Percentiles rank a stretch among this genome's conserved stretches.
Conservation (phyloP, 2,888 invertebrate genomes). For the Tortrix viridana region DNA sequence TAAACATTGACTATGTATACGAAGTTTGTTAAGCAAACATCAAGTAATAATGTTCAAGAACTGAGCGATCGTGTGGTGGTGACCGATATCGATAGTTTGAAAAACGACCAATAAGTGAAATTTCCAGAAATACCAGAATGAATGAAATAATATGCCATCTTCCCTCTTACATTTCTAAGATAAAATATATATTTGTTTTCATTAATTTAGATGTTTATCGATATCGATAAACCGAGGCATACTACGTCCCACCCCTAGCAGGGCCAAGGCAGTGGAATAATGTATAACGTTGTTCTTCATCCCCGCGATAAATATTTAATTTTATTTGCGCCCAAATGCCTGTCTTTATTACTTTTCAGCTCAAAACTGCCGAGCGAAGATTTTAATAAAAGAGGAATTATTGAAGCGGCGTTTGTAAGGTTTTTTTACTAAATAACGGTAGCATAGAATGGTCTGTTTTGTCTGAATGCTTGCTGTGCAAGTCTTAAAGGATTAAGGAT, state of each 20-base stretch:
- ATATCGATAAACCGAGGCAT: conserved; percentile 4
- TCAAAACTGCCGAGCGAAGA: background rate
- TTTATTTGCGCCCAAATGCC: conserved; percentile 31
- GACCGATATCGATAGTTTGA: too few species aligned
- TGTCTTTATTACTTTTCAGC: conserved; percentile 26
- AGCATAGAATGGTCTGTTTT: too few species aligned
- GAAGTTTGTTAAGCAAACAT: background rate
- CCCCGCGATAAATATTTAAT: conserved; percentile 36
- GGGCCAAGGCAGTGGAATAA: conserved; percentile 17
- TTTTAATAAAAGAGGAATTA: conserved; percentile 16
- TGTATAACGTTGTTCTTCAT: conserved; percentile 36
- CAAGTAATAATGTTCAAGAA: too few species aligned
- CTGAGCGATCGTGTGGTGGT: too few species aligned
- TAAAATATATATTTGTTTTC: too few species aligned
- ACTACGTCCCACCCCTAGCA: background rate
- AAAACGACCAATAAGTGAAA: too few species aligned
- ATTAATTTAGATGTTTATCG: background rate
- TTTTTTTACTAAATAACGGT: too few species aligned
- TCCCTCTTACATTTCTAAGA: too few species aligned
- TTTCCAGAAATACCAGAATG: too few species aligned
- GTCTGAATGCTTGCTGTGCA: too few species aligned
- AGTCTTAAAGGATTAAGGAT: too few species aligned
- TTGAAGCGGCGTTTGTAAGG: background rate
- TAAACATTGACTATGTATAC: background rate
- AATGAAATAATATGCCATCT: too few species aligned